Evolutionary conservation across 2,888 invertebrate species (phyloP), one percentile per base, ranked within the genome.

Genomic region (Lithodes maja): DNA sequence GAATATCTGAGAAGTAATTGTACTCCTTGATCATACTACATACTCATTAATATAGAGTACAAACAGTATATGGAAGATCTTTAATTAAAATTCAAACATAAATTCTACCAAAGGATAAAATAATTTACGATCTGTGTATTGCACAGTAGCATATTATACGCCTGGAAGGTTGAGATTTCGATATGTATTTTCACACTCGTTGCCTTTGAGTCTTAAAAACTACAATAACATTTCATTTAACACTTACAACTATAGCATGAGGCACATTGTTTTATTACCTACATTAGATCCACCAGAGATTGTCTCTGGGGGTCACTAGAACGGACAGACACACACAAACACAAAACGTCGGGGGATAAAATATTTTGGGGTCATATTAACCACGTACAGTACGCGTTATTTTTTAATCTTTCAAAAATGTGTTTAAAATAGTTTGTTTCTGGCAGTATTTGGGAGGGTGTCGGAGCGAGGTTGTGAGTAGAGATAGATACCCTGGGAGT

Each of bases 281-380:
- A 71, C 12, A n/a, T n/a, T n/a, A 71, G 71, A 71, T 71, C n/a
- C 17, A 71, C 17, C 3, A 71, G 17, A 3, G 71, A 71, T 5
- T 71, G 71, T 71, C 17, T 71, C 71, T n/a, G 12, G 17, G 15
- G 9, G 7, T 61, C 7, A 9, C 5, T n/a, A 71, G n/a, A 71
- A 12, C 5, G 71, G 71, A 71, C 71, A 71, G 71, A 71, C 71
- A 71, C 71, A 71, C 71, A 71, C 17, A n/a, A n/a, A 71, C 71
- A 71, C 71, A 71, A n/a, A 71, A n/a, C 12, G 17, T n/a, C 71
- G 3, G 71, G 33, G 17, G 5, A 71, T 71, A 71, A 17, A n/a
- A 71, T 17, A 12, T 15, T 61, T 12, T 15, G 33, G 33, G 33
- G 15, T 61, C 68, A 61, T 12, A 61, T 61, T 15, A 61, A 61